phyloP scores from a whole-genome alignment of 2,888 invertebrate genomes.

The Spodoptera littoralis region DNA sequence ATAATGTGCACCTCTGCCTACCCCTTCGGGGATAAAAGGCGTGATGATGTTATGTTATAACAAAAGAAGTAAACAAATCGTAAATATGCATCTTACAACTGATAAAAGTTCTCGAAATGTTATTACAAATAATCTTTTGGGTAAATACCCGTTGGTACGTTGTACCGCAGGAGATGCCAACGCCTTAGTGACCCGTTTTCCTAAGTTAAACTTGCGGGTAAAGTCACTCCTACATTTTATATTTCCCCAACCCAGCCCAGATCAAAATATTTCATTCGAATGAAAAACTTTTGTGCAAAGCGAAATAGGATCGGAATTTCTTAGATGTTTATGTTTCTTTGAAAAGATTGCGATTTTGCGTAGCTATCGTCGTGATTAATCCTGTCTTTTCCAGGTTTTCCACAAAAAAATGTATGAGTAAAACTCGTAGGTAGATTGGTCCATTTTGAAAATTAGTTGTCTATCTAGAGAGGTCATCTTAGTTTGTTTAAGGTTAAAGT shows the following conservation, averaged over 20 bases:
- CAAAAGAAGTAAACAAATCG: too few relatives aligned
- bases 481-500: too few relatives aligned
- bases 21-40: too few relatives aligned
- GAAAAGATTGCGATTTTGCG: conserved; percentile 13
- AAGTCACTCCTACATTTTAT: conserved; percentile 38
- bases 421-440: too few relatives aligned
- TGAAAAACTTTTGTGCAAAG: conserved; percentile 35
- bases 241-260: conserved; percentile 27
- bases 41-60: too few relatives aligned
- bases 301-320: conserved; percentile 34
- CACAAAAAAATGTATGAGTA: too few relatives aligned
- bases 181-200: conserved; percentile 42
- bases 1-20: too few relatives aligned
- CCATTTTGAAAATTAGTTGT: too few relatives aligned
- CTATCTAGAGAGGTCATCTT: too few relatives aligned
- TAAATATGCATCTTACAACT: background rate
- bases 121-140: conserved; percentile 17
- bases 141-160: conserved; percentile 1
- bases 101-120: conserved; percentile 9
- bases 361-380: conserved; percentile 9
- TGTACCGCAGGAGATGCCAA: conserved; percentile 11
- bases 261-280: conserved; percentile 47
- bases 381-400: conserved; percentile 12
- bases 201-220: conserved; percentile 19
- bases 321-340: conserved; percentile 26